Conservation (phyloP, 2,797 vertebrate genomes). For the Pseudochirops cupreus region DNA sequence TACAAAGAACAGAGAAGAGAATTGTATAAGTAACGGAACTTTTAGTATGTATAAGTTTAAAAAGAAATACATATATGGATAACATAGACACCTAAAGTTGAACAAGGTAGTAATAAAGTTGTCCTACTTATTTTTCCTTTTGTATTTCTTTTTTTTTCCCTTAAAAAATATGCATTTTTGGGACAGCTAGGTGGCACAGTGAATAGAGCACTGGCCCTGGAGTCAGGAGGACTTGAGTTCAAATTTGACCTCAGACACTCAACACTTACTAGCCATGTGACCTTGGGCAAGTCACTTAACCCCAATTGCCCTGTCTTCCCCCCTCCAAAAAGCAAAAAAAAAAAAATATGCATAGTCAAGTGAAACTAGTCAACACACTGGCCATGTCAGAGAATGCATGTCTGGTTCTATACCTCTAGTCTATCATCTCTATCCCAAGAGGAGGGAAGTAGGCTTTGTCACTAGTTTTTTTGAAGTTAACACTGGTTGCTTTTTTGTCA, state of each 20-base stretch:
- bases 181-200: too few relatives aligned
- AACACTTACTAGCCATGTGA: too few relatives aligned
- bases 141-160: not conserved
- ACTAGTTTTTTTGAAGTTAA: not conserved
- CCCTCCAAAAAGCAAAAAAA: too few relatives aligned
- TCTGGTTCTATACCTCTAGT: not conserved
- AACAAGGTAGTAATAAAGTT: not conserved
- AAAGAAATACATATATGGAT: not conserved
- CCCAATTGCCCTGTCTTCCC: too few relatives aligned
- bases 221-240: too few relatives aligned
- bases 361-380: not conserved
- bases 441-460: not conserved
- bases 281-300: too few relatives aligned
- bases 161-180: not conserved
- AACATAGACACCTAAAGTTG: not conserved
- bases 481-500: not conserved
- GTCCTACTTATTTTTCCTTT: not conserved
- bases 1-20: not conserved
- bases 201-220: too few relatives aligned
- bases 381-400: not conserved
- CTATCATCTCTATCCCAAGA: not conserved
- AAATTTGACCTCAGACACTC: too few relatives aligned
- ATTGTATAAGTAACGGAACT: not conserved
- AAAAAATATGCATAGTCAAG: not conserved
- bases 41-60: not conserved